Evolutionary conservation across 2,888 invertebrate species (phyloP).

Genomic region (Erebia epiphron): DNA sequence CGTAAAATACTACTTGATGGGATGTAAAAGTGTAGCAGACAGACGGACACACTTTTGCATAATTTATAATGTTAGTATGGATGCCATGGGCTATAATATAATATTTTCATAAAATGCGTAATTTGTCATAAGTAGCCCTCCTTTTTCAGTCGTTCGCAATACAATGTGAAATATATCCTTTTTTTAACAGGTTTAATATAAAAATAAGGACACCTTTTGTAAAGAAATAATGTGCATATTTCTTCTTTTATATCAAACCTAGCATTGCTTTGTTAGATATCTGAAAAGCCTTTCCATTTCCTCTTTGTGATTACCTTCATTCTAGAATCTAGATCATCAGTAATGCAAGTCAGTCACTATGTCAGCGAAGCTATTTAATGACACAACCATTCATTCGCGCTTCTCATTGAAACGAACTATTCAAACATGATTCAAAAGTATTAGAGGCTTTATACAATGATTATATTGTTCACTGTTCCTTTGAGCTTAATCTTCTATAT

Average conservation of each 20-base stretch:
- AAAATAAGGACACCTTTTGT: not conserved
- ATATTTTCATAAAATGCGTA: too few relatives aligned
- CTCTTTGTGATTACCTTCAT: slow-evolving; percentile 9
- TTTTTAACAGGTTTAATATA: not conserved
- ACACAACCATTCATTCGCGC: slow-evolving; percentile 9
- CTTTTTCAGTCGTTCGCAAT: not conserved
- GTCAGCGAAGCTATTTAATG: slow-evolving; percentile 13
- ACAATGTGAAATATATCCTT: not conserved
- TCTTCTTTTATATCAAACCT: not conserved
- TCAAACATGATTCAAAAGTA: slow-evolving; percentile 36
- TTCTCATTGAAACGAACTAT: slow-evolving; percentile 44
- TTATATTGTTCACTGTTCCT: not conserved
- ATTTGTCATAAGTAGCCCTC: too few relatives aligned
- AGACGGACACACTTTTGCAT: too few relatives aligned
- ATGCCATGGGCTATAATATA: too few relatives aligned
- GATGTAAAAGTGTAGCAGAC: too few relatives aligned
- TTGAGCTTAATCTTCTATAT: not conserved
- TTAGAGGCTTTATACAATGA: not conserved
- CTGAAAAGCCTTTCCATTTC: not conserved
- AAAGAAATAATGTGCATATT: not conserved
- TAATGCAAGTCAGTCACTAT: slow-evolving; percentile 19
- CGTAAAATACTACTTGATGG: too few relatives aligned
- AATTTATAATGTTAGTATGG: too few relatives aligned
- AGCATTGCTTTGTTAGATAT: not conserved
- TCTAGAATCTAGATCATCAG: slow-evolving; percentile 3